Conservation (phyloP, 2,888 invertebrate genomes). For the Sylvicola fuscatus region DNA sequence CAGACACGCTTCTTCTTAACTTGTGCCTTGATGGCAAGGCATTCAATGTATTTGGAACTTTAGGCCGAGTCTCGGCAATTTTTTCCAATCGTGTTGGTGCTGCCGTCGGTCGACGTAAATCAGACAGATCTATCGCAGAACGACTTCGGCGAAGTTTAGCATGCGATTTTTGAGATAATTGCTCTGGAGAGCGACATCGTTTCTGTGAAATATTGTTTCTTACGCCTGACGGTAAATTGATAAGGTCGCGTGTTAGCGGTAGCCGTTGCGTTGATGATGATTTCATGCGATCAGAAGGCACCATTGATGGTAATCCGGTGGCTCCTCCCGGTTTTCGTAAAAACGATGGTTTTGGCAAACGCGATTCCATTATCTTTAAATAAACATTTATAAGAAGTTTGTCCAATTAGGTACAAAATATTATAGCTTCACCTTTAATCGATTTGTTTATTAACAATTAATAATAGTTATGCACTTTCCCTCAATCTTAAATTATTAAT, state of each 20-base stretch:
- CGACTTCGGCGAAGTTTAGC: no score
- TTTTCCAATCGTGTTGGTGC: not conserved
- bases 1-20: constrained; percentile 11
- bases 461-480: no score
- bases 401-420: no score
- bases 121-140: no score
- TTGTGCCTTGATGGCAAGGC: constrained; percentile 5
- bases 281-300: constrained; percentile 2
- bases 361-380: constrained; percentile 27
- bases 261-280: not conserved
- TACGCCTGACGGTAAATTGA: constrained; percentile 1
- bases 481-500: no score
- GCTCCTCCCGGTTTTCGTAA: not conserved
- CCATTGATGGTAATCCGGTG: not conserved
- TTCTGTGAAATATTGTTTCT: no score
- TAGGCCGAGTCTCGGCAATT: not conserved
- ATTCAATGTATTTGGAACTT: constrained; percentile 1
- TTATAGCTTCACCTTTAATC: no score
- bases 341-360: constrained; percentile 27
- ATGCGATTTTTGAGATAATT: no score
- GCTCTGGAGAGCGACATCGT: no score
- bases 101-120: not conserved
- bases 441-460: no score
- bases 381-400: no score
- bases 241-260: not conserved